Evolutionary conservation across 2,113 vertebrate species (phyloP), one percentile per base, ranked within the genome.

Genomic region (Macrotis lagotis): DNA sequence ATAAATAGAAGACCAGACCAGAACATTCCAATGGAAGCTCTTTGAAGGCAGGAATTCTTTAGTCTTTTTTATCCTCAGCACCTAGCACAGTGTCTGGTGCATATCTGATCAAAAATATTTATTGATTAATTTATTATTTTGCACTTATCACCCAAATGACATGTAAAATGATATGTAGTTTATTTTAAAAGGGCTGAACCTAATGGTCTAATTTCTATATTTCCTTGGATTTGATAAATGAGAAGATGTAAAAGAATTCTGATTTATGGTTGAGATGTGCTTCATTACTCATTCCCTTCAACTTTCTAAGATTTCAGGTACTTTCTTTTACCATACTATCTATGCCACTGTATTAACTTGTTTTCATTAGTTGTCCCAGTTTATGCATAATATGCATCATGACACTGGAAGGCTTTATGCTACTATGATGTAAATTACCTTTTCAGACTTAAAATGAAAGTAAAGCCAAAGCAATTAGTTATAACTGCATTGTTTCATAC

Each of bases 391-490:
- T 90, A 90, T 91, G 3, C 2, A 66, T 22, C 37, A 94, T 91
- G 8, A 3, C 48, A 88, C 31, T 31, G 28, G n/a, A 93, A 47
- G 24, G 7, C 59, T 95, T 94, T 93, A 83, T 55, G 0, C 0
- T 88, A 94, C 47, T 95, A 2, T 51, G 91, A 3, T 97, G 52
- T 50, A 98, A 96, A 97, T 96, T 90, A 92, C 90, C 24, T 95
- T 97, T 96, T 93, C n/a, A 96, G 98, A 96, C 19, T 97, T 93
- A 95, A 93, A 98, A 94, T 96, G 5, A 98, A 97, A 96, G 55
- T 26, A 94, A 97, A 96, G 96, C 12, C 88, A 95, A 96, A 96
- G 16, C 49, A 97, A 96, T 96, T 96, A 97, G 49, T 95, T 95
- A 94, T 66, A 95, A 97, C 9, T 91, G 28, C 89, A 95, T 93